Base-by-base conservation (phyloP, 2,113 vertebrate species). In the Oenanthe melanoleuca region DNA sequence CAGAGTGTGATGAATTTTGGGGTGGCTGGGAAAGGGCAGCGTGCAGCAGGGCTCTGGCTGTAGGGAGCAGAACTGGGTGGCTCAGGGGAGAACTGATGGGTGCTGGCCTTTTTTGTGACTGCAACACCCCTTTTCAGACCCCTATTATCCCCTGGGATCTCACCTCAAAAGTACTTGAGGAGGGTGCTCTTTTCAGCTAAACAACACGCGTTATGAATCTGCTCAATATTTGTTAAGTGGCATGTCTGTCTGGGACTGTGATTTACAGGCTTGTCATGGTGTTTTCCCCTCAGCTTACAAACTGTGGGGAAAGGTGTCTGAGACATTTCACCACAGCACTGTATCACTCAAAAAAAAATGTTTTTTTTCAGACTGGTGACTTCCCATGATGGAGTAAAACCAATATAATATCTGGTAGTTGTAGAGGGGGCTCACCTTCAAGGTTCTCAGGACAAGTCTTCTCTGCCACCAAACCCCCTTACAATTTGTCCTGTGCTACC, bases 31-130 rank as follows among this genome's bases (percentile, higher is more conserved):
- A 44, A 80, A 55, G 64, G 71, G 56, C 63, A 69, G 28, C 0
- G 0, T 37, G 49, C 0, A 0, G 16, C 1, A 0, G 26, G 24
- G 55, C 34, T 89, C 44, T 47, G 53, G 49, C 63, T 9, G 4
- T 3, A 37, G 44, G 44, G 6, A 44, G 24, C 2, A 5, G 28
- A 69, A 28, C 37, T 5, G 2, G 5, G 9, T 38, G 34, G 8
- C 12, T 65, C 28, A 59, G 67, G 59, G 34, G 26, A 67, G 5
- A 50, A 31, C 21, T 17, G 9, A 21, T 0, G 7, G 45, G 14
- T 61, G 21, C 29, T 88, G 57, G 23, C 8, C 4, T 18, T 5
- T 14, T 60, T 22, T 25, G 15, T 25, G 8, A 16, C 12, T 67
- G 17, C 20, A 52, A 3, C 11, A 14, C 12, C 22, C 7, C 6